Conservation (phyloP, 2,888 invertebrate species). For the Pollenia labialis region DNA sequence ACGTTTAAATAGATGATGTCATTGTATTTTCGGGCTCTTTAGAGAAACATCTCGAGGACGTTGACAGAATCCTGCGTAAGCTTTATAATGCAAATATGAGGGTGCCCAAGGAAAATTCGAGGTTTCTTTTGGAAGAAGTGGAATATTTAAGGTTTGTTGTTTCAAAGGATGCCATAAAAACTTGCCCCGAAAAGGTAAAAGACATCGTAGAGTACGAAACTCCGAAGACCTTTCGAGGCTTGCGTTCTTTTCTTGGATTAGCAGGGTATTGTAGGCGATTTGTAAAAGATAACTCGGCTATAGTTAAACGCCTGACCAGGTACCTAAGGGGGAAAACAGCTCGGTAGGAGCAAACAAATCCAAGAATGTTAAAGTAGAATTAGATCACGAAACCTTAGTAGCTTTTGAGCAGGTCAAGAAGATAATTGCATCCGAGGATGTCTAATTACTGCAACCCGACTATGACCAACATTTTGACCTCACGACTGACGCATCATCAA, state of each 20-base stretch:
- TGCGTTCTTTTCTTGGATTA: slow-evolving; percentile 20
- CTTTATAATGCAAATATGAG: too few relatives aligned
- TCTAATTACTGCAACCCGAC: slow-evolving; percentile 26
- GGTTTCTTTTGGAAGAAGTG: too few relatives aligned
- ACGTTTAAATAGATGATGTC: too few relatives aligned
- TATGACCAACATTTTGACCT: slow-evolving; percentile 60
- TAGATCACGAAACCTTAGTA: not conserved
- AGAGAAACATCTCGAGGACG: too few relatives aligned
- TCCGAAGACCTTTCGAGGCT: not conserved
- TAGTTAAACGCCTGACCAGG: slow-evolving; percentile 14
- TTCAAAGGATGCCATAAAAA: too few relatives aligned
- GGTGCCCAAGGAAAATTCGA: too few relatives aligned
- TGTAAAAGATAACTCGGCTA: not conserved
- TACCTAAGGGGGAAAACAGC: slow-evolving; percentile 4
- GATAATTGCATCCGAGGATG: not conserved
- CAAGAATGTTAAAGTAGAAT: slow-evolving; percentile 8
- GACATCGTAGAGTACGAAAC: too few relatives aligned
- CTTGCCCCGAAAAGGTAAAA: too few relatives aligned
- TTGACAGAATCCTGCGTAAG: too few relatives aligned
- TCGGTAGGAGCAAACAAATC: not conserved
- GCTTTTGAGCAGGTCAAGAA: slow-evolving; percentile 28
- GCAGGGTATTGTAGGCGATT: slow-evolving; percentile 48
- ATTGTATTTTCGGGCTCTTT: too few relatives aligned
- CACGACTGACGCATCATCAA: slow-evolving; percentile 75
- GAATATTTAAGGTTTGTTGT: too few relatives aligned